Evolutionary conservation across 2,888 invertebrate species (phyloP).

Genomic region (Rotaria magnacalcarata): DNA sequence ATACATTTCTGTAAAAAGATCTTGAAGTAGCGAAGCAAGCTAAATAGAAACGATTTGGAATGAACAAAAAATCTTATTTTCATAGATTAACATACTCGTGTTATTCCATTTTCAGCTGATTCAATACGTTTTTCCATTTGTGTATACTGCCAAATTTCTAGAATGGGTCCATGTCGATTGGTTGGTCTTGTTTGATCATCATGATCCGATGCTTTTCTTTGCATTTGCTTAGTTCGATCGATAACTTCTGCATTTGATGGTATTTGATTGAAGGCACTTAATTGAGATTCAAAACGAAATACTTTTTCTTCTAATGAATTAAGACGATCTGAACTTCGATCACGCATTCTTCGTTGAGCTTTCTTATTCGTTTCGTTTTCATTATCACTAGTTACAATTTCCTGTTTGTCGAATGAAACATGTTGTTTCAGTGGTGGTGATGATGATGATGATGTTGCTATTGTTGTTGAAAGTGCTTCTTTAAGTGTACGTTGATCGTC

Average conservation of each 20-base stretch:
- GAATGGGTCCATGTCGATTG: conserved; percentile 12
- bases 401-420: neutral
- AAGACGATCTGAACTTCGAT: conserved; percentile 39
- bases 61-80: neutral
- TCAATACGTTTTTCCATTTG: conserved; percentile 46
- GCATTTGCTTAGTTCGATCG: conserved; percentile 34
- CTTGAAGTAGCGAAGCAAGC: conserved; percentile 46
- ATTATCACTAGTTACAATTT: neutral
- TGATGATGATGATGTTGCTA: neutral
- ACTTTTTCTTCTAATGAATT: conserved; percentile 44
- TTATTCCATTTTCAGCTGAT: conserved; percentile 46
- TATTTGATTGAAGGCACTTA: conserved; percentile 38
- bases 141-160: conserved; percentile 46
- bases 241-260: conserved; percentile 43
- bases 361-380: neutral
- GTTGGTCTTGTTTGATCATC: neutral
- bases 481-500: neutral
- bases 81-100: conserved; percentile 6
- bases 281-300: conserved; percentile 41
- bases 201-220: neutral
- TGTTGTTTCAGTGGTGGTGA: neutral
- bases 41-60: neutral
- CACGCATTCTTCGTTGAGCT: neutral
- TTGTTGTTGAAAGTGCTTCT: conserved; percentile 35
- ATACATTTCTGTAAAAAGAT: conserved; percentile 41